Evolutionary conservation across 2,113 vertebrate genomes (phyloP).

Genomic region (Ochotona curzoniae): DNA sequence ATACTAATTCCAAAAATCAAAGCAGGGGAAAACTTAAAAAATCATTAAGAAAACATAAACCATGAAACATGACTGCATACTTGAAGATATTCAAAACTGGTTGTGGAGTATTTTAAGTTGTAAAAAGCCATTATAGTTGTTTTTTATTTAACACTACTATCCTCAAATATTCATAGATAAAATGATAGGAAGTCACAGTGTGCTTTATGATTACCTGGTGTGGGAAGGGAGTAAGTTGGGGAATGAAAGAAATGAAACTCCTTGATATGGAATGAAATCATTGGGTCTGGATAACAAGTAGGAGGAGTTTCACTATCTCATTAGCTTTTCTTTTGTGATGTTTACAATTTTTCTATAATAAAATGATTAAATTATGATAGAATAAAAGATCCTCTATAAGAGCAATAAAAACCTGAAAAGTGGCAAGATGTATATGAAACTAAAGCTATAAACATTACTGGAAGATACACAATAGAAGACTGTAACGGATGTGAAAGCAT

Average conservation of each 20-base stretch:
- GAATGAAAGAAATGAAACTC: neutral
- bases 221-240: neutral
- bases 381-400: neutral
- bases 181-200: neutral
- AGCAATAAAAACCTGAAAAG: constrained; percentile 7
- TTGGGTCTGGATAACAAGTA: neutral
- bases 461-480: neutral
- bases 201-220: neutral
- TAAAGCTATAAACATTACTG: neutral
- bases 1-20: neutral
- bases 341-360: constrained; percentile 33
- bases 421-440: neutral
- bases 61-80: neutral
- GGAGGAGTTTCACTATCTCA: neutral
- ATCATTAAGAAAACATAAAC: neutral
- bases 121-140: neutral
- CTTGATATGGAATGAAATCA: neutral
- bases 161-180: constrained; percentile 25
- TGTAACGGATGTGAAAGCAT: neutral
- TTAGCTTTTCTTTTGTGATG: neutral
- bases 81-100: neutral
- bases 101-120: constrained; percentile 12
- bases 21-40: neutral
- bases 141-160: constrained; percentile 5
- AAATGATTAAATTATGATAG: constrained; percentile 12